Evolutionary conservation across 2,888 invertebrate genomes (phyloP).

Genomic region (Digitonthophagus gazella): DNA sequence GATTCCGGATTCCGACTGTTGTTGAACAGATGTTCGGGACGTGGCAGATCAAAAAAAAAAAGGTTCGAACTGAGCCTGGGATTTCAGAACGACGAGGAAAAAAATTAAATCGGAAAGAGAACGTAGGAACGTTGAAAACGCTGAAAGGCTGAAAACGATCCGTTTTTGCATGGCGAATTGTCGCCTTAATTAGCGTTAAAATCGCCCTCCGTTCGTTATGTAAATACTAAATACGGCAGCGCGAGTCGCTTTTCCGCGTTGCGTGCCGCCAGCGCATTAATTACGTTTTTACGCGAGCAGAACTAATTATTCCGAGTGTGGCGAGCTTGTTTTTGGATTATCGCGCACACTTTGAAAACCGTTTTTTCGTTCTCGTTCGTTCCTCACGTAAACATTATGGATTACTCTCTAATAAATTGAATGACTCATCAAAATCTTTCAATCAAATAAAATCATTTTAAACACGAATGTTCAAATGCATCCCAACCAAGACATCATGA

Average conservation of each 20-base stretch:
- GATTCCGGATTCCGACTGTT: slow-evolving; percentile 11
- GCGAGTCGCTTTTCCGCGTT: too few species aligned
- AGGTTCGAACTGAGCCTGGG: neutral
- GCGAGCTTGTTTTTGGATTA: neutral
- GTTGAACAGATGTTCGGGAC: neutral
- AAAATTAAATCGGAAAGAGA: neutral
- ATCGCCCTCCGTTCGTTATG: neutral
- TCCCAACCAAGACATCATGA: too few species aligned
- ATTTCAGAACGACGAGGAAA: neutral
- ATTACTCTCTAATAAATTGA: neutral
- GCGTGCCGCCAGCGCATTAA: neutral
- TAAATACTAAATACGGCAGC: too few species aligned
- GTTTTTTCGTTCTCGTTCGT: neutral
- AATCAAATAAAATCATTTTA: too few species aligned
- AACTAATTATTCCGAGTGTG: neutral
- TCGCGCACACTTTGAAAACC: neutral
- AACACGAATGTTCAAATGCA: too few species aligned
- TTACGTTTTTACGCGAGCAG: neutral
- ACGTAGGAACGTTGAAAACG: neutral
- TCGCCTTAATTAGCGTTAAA: neutral
- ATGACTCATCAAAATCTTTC: neutral
- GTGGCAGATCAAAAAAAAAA: neutral
- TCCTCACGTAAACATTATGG: neutral
- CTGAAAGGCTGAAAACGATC: neutral
- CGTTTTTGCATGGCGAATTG: neutral